Evolutionary conservation across 2,888 invertebrate species (phyloP).

Genomic region (Panorpa germanica): DNA sequence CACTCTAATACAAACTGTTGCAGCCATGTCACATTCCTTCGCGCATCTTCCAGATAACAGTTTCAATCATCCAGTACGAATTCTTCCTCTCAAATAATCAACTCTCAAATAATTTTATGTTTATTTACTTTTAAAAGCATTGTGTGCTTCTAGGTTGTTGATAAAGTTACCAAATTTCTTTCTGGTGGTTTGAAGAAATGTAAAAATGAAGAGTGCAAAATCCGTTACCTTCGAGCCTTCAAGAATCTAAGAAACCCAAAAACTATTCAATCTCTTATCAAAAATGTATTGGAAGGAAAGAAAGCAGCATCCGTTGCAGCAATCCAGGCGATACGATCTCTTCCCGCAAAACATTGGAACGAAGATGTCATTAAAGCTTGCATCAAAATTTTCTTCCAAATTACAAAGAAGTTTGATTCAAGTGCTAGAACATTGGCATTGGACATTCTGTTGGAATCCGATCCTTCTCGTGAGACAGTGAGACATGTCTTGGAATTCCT

Average conservation of each 20-base stretch:
- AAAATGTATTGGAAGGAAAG: conserved; percentile 29
- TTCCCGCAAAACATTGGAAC: conserved; percentile 23
- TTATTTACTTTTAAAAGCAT: no score
- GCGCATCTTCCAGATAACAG: conserved; percentile 18
- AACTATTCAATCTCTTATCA: conserved; percentile 37
- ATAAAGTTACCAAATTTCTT: conserved; percentile 19
- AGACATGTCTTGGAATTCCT: conserved; percentile 29
- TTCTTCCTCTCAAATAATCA: no score
- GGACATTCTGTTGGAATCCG: conserved; percentile 43
- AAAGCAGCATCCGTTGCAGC: conserved; percentile 39
- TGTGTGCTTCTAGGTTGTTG: conserved; percentile 12
- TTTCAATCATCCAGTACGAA: conserved; percentile 6
- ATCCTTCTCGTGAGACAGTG: conserved; percentile 33
- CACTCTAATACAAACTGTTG: conserved; percentile 43
- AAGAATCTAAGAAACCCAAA: conserved; percentile 43
- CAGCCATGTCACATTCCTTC: conserved; percentile 35
- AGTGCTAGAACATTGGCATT: conserved; percentile 49
- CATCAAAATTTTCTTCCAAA: conserved; percentile 37
- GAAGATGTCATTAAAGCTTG: conserved; percentile 26
- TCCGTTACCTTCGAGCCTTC: conserved; percentile 42
- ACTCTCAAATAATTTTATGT: no score
- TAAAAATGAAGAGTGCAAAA: conserved; percentile 32
- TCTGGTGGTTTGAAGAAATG: conserved; percentile 29
- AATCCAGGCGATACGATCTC: conserved; percentile 41
- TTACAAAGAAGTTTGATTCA: conserved; percentile 38